phyloP scores from a whole-genome alignment of 2,888 invertebrate genomes.

The Pollenia angustigena region DNA sequence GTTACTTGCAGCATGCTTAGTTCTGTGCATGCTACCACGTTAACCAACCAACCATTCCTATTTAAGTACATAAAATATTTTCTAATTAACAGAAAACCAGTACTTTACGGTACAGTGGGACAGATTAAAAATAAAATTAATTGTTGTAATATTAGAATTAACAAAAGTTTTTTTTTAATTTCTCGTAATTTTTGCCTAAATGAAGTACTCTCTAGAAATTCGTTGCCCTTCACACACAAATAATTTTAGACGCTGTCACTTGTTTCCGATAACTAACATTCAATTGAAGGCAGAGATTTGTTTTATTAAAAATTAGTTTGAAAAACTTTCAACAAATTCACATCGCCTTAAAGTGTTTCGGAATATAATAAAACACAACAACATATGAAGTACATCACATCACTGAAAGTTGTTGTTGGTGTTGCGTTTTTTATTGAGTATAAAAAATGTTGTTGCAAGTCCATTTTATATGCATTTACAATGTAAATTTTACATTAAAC shows the following conservation, averaged over 20 bases:
- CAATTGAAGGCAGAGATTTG: constrained; percentile 51
- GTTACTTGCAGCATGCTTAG: no score
- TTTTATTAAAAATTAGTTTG: constrained; percentile 47
- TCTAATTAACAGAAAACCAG: no score
- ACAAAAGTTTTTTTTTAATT: background rate
- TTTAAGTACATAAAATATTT: no score
- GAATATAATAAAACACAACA: background rate
- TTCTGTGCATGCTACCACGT: no score
- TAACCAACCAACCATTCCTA: no score
- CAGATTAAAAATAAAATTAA: no score
- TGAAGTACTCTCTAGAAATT: constrained; percentile 8
- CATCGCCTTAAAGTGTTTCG: constrained; percentile 17
- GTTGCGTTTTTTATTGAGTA: background rate
- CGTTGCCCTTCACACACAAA: background rate
- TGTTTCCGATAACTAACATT: constrained; percentile 59
- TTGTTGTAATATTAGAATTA: no score
- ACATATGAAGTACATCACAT: background rate
- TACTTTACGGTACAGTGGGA: no score
- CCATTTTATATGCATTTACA: constrained; percentile 83
- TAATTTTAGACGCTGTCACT: background rate
- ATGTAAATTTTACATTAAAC: no score
- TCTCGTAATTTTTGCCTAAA: background rate
- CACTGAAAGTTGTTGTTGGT: constrained; percentile 21
- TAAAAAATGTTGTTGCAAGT: constrained; percentile 76
- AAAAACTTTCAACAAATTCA: constrained; percentile 23